Evolutionary conservation across 2,113 vertebrate species (phyloP).

Genomic region (Motacilla alba): DNA sequence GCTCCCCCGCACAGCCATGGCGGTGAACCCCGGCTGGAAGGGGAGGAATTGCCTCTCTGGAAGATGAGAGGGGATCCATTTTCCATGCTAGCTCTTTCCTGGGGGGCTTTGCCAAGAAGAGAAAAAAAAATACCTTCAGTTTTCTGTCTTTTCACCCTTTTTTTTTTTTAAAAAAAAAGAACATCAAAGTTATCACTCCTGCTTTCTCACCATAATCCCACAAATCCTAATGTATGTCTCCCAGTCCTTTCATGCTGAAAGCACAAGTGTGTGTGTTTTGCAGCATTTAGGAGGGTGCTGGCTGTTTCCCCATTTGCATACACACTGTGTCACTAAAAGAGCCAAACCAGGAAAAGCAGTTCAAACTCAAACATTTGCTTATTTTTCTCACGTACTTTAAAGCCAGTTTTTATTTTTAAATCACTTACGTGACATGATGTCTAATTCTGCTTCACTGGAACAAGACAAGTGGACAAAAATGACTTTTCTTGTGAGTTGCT

Average conservation of each 20-base stretch:
- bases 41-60: not conserved
- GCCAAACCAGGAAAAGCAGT: not conserved
- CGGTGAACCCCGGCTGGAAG: not conserved
- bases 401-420: not conserved
- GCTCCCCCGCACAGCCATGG: not conserved
- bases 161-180: not conserved
- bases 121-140: not conserved
- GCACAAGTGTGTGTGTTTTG: constrained; percentile 21
- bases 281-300: constrained; percentile 4
- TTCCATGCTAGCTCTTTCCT: constrained; percentile 37
- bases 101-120: not conserved
- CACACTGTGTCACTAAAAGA: not conserved
- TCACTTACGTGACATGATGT: not conserved
- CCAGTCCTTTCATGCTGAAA: constrained; percentile 41
- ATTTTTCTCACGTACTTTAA: not conserved
- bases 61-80: constrained; percentile 26
- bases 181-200: constrained; percentile 46
- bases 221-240: constrained; percentile 34
- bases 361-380: not conserved
- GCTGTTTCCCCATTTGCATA: constrained; percentile 36
- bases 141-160: constrained; percentile 4
- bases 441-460: constrained; percentile 22
- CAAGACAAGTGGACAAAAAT: constrained; percentile 10
- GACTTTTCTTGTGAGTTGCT: not conserved
- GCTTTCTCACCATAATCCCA: constrained; percentile 52